Evolutionary conservation across 1,140 invertebrate genomes (phyloP).

Genomic region (Drosophila truncata): DNA sequence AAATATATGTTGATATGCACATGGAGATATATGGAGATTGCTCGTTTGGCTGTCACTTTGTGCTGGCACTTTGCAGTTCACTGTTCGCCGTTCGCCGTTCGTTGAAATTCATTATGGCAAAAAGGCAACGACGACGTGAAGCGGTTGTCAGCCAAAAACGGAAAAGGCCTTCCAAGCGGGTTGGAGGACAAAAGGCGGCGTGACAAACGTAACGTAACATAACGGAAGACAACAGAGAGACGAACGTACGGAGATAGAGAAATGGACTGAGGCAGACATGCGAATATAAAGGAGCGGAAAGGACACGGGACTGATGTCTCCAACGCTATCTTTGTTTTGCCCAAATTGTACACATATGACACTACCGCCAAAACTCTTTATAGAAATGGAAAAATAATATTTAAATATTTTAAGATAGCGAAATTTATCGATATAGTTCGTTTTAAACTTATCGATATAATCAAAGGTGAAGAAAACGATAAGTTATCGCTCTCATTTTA

Average conservation of each 20-base stretch:
- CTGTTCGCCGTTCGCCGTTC: slow-evolving; percentile 35
- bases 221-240: slow-evolving; percentile 70
- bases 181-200: slow-evolving; percentile 60
- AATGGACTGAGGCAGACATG: slow-evolving; percentile 23
- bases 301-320: slow-evolving; percentile 25
- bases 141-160: slow-evolving; percentile 30
- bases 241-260: background rate
- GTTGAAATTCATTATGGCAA: slow-evolving; percentile 78
- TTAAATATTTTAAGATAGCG: background rate
- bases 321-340: background rate
- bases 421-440: background rate
- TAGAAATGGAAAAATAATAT: background rate
- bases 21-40: slow-evolving; percentile 31
- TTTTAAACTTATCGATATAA: too few species aligned
- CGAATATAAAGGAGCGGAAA: slow-evolving; percentile 16
- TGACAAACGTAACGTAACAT: slow-evolving; percentile 78
- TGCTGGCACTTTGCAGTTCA: slow-evolving; percentile 53
- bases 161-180: slow-evolving; percentile 27
- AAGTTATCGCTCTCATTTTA: too few species aligned
- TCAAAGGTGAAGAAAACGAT: too few species aligned
- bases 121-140: slow-evolving; percentile 24
- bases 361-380: background rate
- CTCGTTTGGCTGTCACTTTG: slow-evolving; percentile 76
- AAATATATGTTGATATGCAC: slow-evolving; percentile 3
- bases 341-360: slow-evolving; percentile 8